Conservation (phyloP, 2,888 invertebrate genomes). For the Subacronicta megacephala region DNA sequence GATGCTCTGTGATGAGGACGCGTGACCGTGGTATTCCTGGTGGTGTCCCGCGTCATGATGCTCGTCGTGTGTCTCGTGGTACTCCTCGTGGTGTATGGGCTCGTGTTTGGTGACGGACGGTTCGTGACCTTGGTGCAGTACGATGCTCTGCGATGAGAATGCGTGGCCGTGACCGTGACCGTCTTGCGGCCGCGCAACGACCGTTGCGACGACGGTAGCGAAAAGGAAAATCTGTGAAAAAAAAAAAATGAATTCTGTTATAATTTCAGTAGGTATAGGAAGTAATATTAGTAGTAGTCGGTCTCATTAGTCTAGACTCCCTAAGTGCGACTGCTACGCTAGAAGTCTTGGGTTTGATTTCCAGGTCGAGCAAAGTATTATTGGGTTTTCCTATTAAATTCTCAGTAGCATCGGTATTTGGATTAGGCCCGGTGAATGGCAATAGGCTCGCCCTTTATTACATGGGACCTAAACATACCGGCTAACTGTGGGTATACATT, state of each 20-base stretch:
- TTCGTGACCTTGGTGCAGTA: constrained; percentile 61
- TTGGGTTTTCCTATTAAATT: no score
- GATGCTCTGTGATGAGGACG: constrained; percentile 59
- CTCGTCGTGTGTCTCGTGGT: constrained; percentile 11
- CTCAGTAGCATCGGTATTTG: no score
- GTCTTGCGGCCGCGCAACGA: constrained; percentile 44
- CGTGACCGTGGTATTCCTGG: constrained; percentile 32
- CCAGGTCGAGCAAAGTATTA: no score
- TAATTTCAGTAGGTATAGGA: no score
- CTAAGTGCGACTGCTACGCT: no score
- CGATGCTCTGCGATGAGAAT: constrained; percentile 68
- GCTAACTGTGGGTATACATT: no score
- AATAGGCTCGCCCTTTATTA: no score
- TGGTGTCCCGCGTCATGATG: constrained; percentile 16
- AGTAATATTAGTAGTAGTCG: no score
- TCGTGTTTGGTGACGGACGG: constrained; percentile 34
- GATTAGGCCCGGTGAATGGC: no score
- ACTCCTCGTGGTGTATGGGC: constrained; percentile 16
- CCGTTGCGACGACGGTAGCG: constrained; percentile 32
- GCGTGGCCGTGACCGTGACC: constrained; percentile 47
- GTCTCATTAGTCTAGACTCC: no score
- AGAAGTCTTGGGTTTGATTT: no score
- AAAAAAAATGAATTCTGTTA: background rate
- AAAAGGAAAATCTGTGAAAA: constrained; percentile 12
- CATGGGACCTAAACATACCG: no score